These are phyloP conservation scores for Myzus persicae DNA, from an alignment of 1,140 invertebrate genomes.

Conservation along the genomic window DNA sequence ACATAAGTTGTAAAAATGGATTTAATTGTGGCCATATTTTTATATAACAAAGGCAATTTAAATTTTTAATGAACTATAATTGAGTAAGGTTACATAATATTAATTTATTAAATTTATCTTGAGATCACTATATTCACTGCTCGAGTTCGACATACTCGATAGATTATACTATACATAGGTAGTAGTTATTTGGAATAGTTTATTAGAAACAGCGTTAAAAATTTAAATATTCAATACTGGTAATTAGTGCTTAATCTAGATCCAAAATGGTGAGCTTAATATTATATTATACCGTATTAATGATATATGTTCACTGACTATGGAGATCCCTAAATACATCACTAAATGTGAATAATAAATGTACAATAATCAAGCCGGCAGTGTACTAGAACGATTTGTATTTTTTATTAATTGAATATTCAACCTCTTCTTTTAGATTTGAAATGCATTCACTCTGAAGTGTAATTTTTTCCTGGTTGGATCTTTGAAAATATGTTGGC, in stretches of 20 bases:
- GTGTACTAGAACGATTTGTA: not conserved
- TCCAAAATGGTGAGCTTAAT: not conserved
- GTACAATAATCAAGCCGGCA: not conserved
- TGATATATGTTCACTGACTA: not conserved
- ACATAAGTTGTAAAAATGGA: not conserved
- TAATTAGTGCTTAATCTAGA: not conserved
- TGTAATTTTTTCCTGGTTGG: not conserved
- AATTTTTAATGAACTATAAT: not conserved
- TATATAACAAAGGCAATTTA: not conserved
- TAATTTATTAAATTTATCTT: not conserved
- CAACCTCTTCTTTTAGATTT: not conserved
- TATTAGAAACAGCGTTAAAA: not conserved
- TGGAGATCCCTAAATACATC: not conserved
- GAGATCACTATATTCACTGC: no score
- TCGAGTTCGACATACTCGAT: not conserved
- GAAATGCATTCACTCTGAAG: not conserved
- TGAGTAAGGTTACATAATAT: not conserved
- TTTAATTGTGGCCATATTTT: not conserved
- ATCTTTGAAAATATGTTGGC: not conserved
- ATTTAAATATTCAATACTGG: not conserved
- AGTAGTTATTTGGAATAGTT: conserved; percentile 4
- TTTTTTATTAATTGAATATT: not conserved
- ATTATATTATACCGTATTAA: not conserved
- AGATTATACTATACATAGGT: not conserved
- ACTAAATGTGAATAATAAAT: not conserved